phyloP scores from a whole-genome alignment of 2,888 invertebrate genomes.

The Ormyrus nitidulus region DNA sequence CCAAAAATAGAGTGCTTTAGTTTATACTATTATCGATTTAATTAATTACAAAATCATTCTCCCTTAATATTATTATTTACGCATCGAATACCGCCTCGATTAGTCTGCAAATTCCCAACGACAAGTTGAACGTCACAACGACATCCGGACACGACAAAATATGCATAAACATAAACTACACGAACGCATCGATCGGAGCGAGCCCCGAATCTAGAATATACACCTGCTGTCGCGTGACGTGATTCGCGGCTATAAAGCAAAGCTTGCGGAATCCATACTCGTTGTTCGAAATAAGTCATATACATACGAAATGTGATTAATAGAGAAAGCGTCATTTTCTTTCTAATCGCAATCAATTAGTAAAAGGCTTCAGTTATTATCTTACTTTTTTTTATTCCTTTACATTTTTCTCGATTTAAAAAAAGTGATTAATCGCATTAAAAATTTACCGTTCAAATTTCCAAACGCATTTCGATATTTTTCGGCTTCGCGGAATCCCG shows the following conservation, averaged over 20 bases:
- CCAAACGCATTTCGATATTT: no score
- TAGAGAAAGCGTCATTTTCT: no score
- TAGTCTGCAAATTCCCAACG: slow-evolving; percentile 8
- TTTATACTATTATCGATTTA: no score
- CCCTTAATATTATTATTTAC: no score
- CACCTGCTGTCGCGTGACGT: slow-evolving; percentile 52
- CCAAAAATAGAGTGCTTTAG: no score
- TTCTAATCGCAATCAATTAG: no score
- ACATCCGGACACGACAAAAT: not conserved
- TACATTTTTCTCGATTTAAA: not conserved
- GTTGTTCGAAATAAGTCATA: slow-evolving; percentile 2
- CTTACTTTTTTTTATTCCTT: not conserved
- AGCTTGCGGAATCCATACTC: slow-evolving; percentile 19
- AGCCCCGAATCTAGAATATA: slow-evolving; percentile 16
- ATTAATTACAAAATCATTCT: no score
- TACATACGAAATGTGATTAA: not conserved
- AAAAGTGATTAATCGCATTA: not conserved
- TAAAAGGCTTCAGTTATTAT: not conserved
- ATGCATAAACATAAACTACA: slow-evolving; percentile 9
- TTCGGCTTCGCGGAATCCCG: not conserved
- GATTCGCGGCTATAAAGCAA: slow-evolving; percentile 59
- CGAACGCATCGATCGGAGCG: slow-evolving; percentile 15
- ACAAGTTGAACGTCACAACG: not conserved
- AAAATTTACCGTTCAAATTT: not conserved
- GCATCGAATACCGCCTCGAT: not conserved